These are phyloP conservation scores for Temnothorax longispinosus DNA, from an alignment of 1,140 invertebrate species.

Conservation along the genomic window DNA sequence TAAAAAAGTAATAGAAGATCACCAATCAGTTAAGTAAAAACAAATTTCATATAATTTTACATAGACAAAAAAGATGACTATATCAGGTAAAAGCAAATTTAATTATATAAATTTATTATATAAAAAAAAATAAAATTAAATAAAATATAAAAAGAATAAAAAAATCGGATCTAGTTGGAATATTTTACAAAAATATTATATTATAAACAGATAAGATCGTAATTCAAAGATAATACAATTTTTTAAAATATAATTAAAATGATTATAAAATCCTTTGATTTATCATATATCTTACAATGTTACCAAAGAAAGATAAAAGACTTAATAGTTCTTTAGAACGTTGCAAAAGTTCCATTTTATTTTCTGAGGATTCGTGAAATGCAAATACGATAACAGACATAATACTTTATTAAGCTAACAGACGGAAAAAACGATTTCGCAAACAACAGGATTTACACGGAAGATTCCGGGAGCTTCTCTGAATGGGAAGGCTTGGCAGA, in stretches of 20 bases:
- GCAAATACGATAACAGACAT: neutral
- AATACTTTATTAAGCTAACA: constrained; percentile 8
- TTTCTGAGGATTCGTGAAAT: neutral
- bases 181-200: neutral
- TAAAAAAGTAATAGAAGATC: constrained; percentile 40
- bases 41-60: constrained; percentile 69
- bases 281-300: neutral
- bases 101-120: neutral
- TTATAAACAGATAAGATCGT: neutral
- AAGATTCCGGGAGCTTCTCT: neutral
- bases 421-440: neutral
- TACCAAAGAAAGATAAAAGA: neutral
- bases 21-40: constrained; percentile 32
- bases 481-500: constrained; percentile 19
- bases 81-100: constrained; percentile 45
- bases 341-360: neutral
- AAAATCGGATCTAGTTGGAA: neutral
- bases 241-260: neutral
- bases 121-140: neutral
- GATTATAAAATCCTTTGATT: neutral
- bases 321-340: neutral
- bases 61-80: constrained; percentile 66
- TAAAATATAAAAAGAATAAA: neutral
- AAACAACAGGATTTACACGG: constrained; percentile 32
- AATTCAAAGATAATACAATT: neutral